phyloP scores from a whole-genome alignment of 2,797 vertebrate genomes.

The Trachops cirrhosus region DNA sequence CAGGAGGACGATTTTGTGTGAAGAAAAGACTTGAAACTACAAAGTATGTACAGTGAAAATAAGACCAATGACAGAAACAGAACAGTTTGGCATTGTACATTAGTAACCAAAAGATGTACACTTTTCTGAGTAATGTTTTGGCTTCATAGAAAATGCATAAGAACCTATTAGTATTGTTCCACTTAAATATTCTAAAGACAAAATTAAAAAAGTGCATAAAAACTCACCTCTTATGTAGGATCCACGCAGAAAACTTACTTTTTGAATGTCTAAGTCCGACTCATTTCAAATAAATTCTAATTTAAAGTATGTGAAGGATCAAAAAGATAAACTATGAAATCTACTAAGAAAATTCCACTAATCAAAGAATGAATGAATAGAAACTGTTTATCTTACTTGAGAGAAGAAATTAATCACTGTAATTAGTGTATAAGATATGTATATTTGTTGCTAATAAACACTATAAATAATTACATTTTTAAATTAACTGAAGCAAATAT shows the following conservation, averaged over 20 bases:
- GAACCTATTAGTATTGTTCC: background rate
- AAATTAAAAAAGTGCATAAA: background rate
- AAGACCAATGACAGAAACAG: background rate
- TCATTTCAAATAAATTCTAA: constrained; percentile 26
- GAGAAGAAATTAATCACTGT: constrained; percentile 15
- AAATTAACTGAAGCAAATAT: background rate
- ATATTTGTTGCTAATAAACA: background rate
- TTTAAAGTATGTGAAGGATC: constrained; percentile 39
- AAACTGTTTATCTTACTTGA: background rate
- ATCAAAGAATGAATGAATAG: constrained; percentile 7
- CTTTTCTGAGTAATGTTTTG: constrained; percentile 15
- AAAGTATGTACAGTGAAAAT: background rate
- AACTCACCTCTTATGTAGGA: background rate
- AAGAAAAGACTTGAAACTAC: background rate
- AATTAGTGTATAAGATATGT: background rate
- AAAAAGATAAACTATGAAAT: background rate
- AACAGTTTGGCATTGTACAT: background rate
- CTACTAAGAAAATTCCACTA: background rate
- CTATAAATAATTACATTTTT: background rate
- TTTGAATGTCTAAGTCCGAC: background rate
- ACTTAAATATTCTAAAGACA: constrained; percentile 26
- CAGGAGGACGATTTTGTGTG: background rate
- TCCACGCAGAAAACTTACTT: constrained; percentile 9
- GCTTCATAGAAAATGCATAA: constrained; percentile 3
- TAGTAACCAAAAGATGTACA: background rate